phyloP scores from a whole-genome alignment of 1,140 invertebrate species.

The Zaprionus inermis region DNA sequence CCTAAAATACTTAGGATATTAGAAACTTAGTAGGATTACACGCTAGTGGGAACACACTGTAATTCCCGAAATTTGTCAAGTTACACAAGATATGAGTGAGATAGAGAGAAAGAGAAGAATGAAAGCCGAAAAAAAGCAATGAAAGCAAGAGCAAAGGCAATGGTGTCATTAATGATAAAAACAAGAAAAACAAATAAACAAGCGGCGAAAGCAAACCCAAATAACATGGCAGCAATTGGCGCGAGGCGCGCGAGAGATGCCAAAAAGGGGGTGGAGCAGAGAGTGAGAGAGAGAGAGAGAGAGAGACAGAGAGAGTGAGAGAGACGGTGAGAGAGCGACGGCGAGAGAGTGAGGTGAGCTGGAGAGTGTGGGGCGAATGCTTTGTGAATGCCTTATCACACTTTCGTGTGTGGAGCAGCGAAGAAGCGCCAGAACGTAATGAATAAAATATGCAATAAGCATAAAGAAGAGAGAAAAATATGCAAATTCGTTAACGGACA shows the following conservation, averaged over 20 bases:
- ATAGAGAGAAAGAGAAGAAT: not conserved
- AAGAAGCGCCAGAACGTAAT: constrained; percentile 73
- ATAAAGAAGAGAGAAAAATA: constrained; percentile 70
- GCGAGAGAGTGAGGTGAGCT: not conserved
- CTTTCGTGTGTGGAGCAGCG: constrained; percentile 49
- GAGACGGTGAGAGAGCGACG: not conserved
- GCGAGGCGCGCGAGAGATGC: not conserved
- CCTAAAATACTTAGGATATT: not conserved
- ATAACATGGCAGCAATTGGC: constrained; percentile 52
- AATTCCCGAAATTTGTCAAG: not conserved
- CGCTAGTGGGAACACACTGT: not conserved
- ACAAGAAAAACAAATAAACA: constrained; percentile 44
- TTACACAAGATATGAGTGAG: not conserved
- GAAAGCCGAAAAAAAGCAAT: too few relatives aligned
- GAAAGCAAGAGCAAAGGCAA: constrained; percentile 30
- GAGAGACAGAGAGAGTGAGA: not conserved
- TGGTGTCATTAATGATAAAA: constrained; percentile 50
- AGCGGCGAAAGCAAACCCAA: constrained; percentile 31
- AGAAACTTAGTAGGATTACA: not conserved
- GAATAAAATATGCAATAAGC: constrained; percentile 81
- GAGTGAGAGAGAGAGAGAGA: not conserved
- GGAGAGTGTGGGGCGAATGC: constrained; percentile 28
- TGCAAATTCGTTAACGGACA: constrained; percentile 68
- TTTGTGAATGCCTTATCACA: constrained; percentile 74
- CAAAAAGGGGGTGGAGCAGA: not conserved